Evolutionary conservation across 2,888 invertebrate species (phyloP), one percentile per base, ranked within the genome.

Genomic region (Parasteatoda lunata): DNA sequence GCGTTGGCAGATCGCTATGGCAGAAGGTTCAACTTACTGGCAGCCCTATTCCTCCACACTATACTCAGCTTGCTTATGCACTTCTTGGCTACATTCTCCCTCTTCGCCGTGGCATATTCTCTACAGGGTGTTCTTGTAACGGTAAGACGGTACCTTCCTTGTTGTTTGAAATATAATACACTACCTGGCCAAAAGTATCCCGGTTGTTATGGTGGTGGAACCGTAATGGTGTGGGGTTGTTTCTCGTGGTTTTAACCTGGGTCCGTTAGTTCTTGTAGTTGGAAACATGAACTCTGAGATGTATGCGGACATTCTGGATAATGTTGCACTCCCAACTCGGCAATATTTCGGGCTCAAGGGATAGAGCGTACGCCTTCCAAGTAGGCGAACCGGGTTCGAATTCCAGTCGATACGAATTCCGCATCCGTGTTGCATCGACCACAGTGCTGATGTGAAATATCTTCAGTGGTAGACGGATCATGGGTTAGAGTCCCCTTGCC

Each of bases 1-100:
- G 66, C 82, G 13, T 70, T 90, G n/a, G 89, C 88, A 8, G 90
- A 90, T 68, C 84, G 86, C 45, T 89, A 78, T 68, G 90, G 89
- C 13, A 77, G 89, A 7, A 87, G 88, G 15, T 77, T 77, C 49
- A 80, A 84, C 47, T 66, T 85, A 8, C 66, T 88, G n/a, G 78
- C 79, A 1, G 79, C 85, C 1, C 64, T 86, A 3, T 79, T 88
- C 7, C n/a, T 85, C 8, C 85, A 88, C 13, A 86, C 88, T 4
- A 71, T 81, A 0, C 47, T 85, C 1, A 80, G 84, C 3, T 51
- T 88, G 48, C 15, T 79, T 5, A 49, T 88, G 51, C 86, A 88
- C 64, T 88, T 88, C 48, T 72, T 77, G 3, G 73, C 88, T 1
- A 9, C 77, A 30, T 88, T 81, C 70, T 76, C 76, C 0, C 8